Percentiles rank a stretch among this genome's conserved stretches.
phyloP scores from a whole-genome alignment of 37 sponge, comb jelly and placozoan genomes.

The Dysidea cf. avara region DNA sequence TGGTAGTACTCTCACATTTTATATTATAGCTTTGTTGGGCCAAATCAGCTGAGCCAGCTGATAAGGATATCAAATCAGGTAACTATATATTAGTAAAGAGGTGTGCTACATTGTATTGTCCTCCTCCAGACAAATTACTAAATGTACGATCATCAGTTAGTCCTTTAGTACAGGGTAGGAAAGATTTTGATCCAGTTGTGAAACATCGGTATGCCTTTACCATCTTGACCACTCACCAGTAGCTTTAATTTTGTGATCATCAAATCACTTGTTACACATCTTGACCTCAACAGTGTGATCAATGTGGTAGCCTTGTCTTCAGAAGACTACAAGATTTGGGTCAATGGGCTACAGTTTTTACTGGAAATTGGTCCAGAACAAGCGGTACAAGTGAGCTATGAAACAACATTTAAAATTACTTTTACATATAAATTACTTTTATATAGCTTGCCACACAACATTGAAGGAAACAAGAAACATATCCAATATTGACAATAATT shows the following conservation, averaged over 20 bases:
- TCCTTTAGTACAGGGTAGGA: conserved; percentile 50
- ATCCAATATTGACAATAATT: too few relatives aligned
- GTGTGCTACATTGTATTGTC: not conserved
- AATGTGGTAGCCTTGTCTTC: conserved; percentile 62
- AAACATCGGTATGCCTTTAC: conserved; percentile 80
- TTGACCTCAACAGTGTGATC: conserved; percentile 29
- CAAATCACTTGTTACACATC: too few relatives aligned
- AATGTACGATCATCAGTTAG: conserved; percentile 77
- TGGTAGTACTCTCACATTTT: too few relatives aligned
- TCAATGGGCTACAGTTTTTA: conserved; percentile 62
- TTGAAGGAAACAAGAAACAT: too few relatives aligned
- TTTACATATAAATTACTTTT: too few relatives aligned
- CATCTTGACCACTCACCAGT: conserved; percentile 46
- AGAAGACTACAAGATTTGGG: conserved; percentile 68
- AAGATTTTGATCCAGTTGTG: conserved; percentile 78
- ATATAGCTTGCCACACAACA: too few relatives aligned
- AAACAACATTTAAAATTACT: too few relatives aligned
- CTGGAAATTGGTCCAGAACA: conserved; percentile 42
- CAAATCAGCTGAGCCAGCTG: conserved; percentile 19
- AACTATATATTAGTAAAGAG: not conserved
- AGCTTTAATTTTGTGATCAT: not conserved
- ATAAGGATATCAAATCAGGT: conserved; percentile 48
- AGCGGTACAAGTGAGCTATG: conserved; percentile 36
- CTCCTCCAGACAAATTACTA: conserved; percentile 61
- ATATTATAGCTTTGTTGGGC: conserved; percentile 56